Evolutionary conservation across 2,888 invertebrate species (phyloP).

Genomic region (Aricia artaxerxes): DNA sequence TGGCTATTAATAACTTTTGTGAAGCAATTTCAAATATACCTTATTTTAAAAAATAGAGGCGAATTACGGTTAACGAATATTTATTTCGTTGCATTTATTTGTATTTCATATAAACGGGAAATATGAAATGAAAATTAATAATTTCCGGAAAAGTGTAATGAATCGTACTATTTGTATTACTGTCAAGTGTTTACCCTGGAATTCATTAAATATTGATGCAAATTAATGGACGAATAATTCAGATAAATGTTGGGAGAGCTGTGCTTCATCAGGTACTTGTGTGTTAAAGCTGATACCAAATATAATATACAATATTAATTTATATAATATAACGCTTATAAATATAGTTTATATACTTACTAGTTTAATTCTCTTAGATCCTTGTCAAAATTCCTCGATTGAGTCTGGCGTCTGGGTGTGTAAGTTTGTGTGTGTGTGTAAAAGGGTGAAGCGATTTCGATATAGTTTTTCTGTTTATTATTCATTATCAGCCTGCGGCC

Average conservation of each 20-base stretch:
- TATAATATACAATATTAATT: too few relatives aligned
- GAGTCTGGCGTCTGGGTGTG: too few relatives aligned
- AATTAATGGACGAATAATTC: slow-evolving; percentile 13
- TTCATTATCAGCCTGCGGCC: too few relatives aligned
- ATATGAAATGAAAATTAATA: neutral
- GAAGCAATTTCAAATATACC: neutral
- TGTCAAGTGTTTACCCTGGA: neutral
- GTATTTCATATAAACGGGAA: neutral
- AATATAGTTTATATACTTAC: too few relatives aligned
- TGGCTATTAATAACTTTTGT: neutral
- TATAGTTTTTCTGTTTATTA: too few relatives aligned
- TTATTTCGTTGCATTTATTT: neutral
- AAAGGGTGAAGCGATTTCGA: too few relatives aligned
- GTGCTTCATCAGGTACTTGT: neutral
- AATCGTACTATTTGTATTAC: slow-evolving; percentile 2
- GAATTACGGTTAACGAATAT: neutral
- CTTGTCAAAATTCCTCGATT: too few relatives aligned
- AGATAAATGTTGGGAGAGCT: neutral
- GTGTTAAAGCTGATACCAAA: neutral
- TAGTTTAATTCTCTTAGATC: too few relatives aligned
- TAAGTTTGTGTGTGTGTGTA: too few relatives aligned
- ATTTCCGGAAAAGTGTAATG: slow-evolving; percentile 3
- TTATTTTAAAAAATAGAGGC: neutral
- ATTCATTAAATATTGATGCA: slow-evolving; percentile 5
- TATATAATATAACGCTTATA: too few relatives aligned